Evolutionary conservation across 2,797 vertebrate species (phyloP), one percentile per base, ranked within the genome.

Genomic region (Urophycis tenuis): DNA sequence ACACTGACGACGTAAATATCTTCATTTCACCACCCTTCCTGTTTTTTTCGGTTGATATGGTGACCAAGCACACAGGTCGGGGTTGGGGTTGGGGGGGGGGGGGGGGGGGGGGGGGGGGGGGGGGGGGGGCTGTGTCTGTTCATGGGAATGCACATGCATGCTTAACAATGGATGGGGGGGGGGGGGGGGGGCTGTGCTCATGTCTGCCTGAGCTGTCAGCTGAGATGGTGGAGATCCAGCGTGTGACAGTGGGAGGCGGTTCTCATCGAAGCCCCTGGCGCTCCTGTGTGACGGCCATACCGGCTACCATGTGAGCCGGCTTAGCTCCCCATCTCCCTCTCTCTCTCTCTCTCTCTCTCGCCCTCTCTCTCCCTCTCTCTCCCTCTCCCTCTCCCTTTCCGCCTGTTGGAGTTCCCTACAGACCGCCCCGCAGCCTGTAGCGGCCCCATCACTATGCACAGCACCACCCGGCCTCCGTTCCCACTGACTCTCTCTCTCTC

Each of bases 271-370:
- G 71, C 75, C 67, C 70, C 76, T 29, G 79, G 80, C 60, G 75
- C 73, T 77, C 29, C 64, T 82, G 77, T 19, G 72, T 83, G 74
- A n/a, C n/a, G n/a, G n/a, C 74, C 82, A 85, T 60, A 78, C 80
- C 85, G 82, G 77, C 76, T 87, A 87, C 87, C 89, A 90, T 89
- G 92, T 92, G 91, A 93, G 85, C 81, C 72, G 73, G 89, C 91
- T 94, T 93, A 91, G 85, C 85, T 74, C 34, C 8, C 67, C 7
- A 3, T 25, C 67, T 30, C 53, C n/a, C n/a, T 67, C 41, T n/a
- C 53, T 2, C 64, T 69, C n/a, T 12, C 81, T 75, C 75, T 71
- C 4, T 32, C 45, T 19, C 53, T 5, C 34, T 19, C 67, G 3
- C n/a, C 11, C 67, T 30, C 53, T 60, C n/a, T 67, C 41, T n/a